These are phyloP conservation scores for Petrocephalus microphthalmus DNA, from an alignment of 2,113 vertebrate species.

Conservation along the genomic window DNA sequence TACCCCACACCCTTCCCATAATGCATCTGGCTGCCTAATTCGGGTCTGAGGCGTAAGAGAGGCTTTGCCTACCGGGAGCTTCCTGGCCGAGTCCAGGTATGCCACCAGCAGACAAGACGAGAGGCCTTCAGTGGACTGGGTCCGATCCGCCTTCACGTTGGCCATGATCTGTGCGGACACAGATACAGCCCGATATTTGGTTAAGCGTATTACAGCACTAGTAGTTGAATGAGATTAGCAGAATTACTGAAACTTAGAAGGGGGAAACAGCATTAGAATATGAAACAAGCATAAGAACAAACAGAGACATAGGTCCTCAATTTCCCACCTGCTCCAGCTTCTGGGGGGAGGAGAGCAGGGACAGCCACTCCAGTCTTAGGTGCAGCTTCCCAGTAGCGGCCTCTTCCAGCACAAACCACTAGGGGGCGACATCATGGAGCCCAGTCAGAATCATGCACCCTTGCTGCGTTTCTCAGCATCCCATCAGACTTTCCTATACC, in stretches of 20 bases:
- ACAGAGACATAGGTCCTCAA: background rate
- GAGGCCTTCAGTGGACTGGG: constrained; percentile 78
- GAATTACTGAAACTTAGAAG: background rate
- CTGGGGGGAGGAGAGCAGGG: constrained; percentile 69
- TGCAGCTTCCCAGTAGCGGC: constrained; percentile 83
- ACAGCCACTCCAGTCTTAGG: constrained; percentile 91
- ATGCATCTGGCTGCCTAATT: too few species aligned
- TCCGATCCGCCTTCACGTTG: constrained; percentile 78
- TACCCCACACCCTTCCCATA: too few species aligned
- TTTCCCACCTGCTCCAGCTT: constrained; percentile 77
- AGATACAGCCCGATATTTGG: background rate
- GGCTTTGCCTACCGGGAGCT: constrained; percentile 79
- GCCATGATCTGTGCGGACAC: constrained; percentile 66
- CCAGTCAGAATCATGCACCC: background rate
- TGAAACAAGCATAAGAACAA: background rate
- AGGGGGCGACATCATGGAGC: constrained; percentile 22
- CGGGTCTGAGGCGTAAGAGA: too few species aligned
- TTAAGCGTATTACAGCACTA: background rate
- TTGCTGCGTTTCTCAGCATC: background rate
- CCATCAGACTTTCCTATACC: background rate
- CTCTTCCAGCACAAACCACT: constrained; percentile 96
- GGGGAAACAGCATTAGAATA: background rate
- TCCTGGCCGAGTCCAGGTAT: constrained; percentile 87
- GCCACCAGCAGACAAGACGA: constrained; percentile 87
- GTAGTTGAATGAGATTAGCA: background rate